phyloP scores from a whole-genome alignment of 2,797 vertebrate species.

The Enteromius trimaculatus region DNA sequence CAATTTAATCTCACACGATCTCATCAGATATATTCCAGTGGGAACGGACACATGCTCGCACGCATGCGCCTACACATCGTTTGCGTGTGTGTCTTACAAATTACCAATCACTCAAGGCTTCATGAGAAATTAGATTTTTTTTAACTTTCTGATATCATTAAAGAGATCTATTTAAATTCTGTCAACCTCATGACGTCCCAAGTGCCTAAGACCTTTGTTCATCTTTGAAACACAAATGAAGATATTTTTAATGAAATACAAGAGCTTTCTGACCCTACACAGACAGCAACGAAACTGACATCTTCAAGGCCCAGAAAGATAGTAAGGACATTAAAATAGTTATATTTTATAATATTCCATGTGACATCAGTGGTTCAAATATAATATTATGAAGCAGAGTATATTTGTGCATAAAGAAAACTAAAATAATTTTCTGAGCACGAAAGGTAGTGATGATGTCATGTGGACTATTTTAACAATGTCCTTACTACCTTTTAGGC shows the following conservation, averaged over 20 bases:
- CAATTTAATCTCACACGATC: slow-evolving; percentile 50
- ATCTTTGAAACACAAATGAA: not conserved
- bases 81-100: not conserved
- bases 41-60: slow-evolving; percentile 4
- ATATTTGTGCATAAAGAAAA: not conserved
- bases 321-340: not conserved
- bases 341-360: not conserved
- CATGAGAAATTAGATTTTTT: not conserved
- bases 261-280: not conserved
- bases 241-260: not conserved
- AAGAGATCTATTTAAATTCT: not conserved
- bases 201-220: not conserved
- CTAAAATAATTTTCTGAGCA: too few species aligned
- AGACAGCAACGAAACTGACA: not conserved
- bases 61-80: not conserved
- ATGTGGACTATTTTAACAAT: not conserved
- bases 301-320: not conserved
- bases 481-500: not conserved
- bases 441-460: too few species aligned
- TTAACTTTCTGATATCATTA: not conserved
- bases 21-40: slow-evolving; percentile 27
- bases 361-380: not conserved
- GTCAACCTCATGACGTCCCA: not conserved
- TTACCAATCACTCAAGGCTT: slow-evolving; percentile 19
- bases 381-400: not conserved